Conservation (phyloP, 1,140 invertebrate genomes). For the Heliconius himera region DNA sequence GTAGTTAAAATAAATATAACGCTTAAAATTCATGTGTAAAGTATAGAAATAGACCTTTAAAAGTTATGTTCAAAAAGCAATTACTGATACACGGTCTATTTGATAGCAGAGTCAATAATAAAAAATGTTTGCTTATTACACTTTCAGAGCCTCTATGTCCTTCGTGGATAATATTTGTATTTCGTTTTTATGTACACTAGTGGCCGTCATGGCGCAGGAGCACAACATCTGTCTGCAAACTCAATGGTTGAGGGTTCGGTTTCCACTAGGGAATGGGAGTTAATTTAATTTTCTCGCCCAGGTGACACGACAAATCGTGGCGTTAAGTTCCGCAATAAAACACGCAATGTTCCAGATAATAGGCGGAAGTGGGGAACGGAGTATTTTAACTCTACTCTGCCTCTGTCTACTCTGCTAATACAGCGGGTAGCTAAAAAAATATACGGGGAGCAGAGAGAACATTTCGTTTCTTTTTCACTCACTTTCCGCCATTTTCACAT, state of each 20-base stretch:
- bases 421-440: background rate
- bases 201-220: background rate
- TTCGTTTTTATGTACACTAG: no score
- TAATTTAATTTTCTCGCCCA: background rate
- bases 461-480: no score
- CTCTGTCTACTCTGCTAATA: background rate
- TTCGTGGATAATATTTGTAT: background rate
- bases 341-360: background rate
- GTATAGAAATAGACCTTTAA: background rate
- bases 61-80: constrained; percentile 13
- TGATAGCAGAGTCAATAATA: constrained; percentile 15
- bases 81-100: constrained; percentile 9
- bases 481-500: no score
- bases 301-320: background rate
- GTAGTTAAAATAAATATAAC: background rate
- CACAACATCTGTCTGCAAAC: background rate
- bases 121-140: background rate
- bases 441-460: no score
- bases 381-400: background rate
- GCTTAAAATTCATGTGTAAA: background rate
- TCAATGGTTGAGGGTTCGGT: background rate
- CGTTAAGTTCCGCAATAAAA: background rate
- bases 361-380: background rate
- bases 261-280: background rate
- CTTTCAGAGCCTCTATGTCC: background rate